Conservation (phyloP, 1,140 invertebrate genomes). For the Galleria mellonella region DNA sequence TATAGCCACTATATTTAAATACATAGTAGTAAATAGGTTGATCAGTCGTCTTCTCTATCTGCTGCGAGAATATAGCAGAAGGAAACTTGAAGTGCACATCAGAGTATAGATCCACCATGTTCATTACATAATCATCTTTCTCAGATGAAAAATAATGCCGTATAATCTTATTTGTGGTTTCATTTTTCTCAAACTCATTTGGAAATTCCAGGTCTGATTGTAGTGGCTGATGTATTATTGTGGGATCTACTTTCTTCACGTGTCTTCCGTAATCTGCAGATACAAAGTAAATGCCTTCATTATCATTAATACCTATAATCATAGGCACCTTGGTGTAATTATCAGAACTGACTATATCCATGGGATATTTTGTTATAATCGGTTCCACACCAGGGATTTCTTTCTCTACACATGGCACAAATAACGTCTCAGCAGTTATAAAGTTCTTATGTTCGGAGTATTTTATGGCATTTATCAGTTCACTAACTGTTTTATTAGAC, state of each 20-base stretch:
- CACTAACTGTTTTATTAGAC: constrained; percentile 32
- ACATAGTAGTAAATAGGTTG: constrained; percentile 56
- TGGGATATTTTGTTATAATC: constrained; percentile 44
- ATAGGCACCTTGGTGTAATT: constrained; percentile 63
- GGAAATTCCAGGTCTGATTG: constrained; percentile 46
- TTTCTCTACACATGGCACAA: constrained; percentile 59
- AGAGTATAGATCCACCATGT: constrained; percentile 53
- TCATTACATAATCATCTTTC: constrained; percentile 43
- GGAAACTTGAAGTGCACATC: constrained; percentile 62
- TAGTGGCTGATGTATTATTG: constrained; percentile 19
- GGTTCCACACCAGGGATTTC: constrained; percentile 40
- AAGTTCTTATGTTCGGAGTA: constrained; percentile 33
- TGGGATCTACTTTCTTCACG: constrained; percentile 26
- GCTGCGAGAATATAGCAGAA: constrained; percentile 36
- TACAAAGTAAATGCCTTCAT: constrained; percentile 62
- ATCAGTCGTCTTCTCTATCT: constrained; percentile 43
- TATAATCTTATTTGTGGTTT: constrained; percentile 28
- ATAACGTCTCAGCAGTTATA: constrained; percentile 42
- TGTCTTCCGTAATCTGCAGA: constrained; percentile 42
- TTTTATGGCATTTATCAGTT: constrained; percentile 43
- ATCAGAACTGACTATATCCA: constrained; percentile 41
- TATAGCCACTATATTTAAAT: constrained; percentile 53
- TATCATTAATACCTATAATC: constrained; percentile 60
- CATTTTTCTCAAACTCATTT: constrained; percentile 31
- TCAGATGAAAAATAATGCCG: constrained; percentile 41